A percentile compares a stretch with the other conserved stretches of the same genome.
These are phyloP conservation scores for Diorhabda sublineata DNA, from an alignment of 1,140 invertebrate species.

Conservation along the genomic window DNA sequence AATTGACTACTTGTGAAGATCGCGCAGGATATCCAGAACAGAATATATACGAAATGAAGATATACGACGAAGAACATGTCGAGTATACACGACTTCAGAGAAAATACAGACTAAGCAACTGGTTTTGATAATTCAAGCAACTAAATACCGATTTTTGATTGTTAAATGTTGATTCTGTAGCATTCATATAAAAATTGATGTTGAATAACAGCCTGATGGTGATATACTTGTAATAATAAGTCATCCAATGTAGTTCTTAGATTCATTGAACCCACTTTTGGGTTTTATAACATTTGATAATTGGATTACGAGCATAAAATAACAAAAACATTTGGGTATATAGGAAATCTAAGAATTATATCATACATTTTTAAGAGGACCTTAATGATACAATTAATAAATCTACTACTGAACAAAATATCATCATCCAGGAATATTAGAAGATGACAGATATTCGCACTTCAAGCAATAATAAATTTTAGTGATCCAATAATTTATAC, in stretches of 20 bases:
- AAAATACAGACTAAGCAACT: no score
- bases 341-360: conserved; percentile 26
- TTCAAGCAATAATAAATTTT: conserved; percentile 15
- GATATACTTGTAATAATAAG: conserved; percentile 27
- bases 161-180: conserved; percentile 22
- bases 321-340: conserved; percentile 28
- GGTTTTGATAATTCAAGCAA: no score
- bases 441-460: neutral
- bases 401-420: conserved; percentile 31
- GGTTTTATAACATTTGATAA: conserved; percentile 39
- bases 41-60: no score
- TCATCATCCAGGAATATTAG: conserved; percentile 34
- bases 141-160: no score
- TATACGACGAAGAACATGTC: no score
- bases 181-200: conserved; percentile 37
- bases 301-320: conserved; percentile 36
- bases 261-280: conserved; percentile 33
- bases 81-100: no score
- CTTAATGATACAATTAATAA: conserved; percentile 32
- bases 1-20: no score
- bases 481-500: conserved; percentile 9
- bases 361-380: conserved; percentile 39
- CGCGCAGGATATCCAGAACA: no score
- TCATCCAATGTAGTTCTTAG: conserved; percentile 33
- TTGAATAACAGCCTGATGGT: conserved; percentile 31